These are phyloP conservation scores for zebrafish (Danio rerio) DNA, from an alignment of 2,113 vertebrate species.

Conservation along the genomic window GRCz12tu NC_133199.1:38619501-38620000, in stretches of 20 bases:
- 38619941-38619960: no score
- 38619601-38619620: slow-evolving; percentile 22
- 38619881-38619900: neutral
- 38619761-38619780: neutral
- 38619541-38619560: slow-evolving; percentile 1
- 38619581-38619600: neutral
- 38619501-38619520: slow-evolving; percentile 38
- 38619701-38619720: slow-evolving; percentile 5
- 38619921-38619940: neutral
- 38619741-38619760: neutral
- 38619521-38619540: neutral
- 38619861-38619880: neutral
- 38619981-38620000: no score
- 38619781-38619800: neutral
- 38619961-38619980: no score
- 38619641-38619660: neutral
- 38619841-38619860: slow-evolving; percentile 36
- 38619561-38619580: slow-evolving; percentile 27
- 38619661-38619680: neutral
- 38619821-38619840: neutral
- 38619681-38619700: neutral
- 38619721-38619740: neutral
- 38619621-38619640: no score
- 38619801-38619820: slow-evolving; percentile 15
- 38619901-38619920: slow-evolving; percentile 25